A percentile compares a stretch with the other conserved stretches of the same genome.
Evolutionary conservation across 2,888 invertebrate species (phyloP).

Genomic region (Nyleta sp.): DNA sequence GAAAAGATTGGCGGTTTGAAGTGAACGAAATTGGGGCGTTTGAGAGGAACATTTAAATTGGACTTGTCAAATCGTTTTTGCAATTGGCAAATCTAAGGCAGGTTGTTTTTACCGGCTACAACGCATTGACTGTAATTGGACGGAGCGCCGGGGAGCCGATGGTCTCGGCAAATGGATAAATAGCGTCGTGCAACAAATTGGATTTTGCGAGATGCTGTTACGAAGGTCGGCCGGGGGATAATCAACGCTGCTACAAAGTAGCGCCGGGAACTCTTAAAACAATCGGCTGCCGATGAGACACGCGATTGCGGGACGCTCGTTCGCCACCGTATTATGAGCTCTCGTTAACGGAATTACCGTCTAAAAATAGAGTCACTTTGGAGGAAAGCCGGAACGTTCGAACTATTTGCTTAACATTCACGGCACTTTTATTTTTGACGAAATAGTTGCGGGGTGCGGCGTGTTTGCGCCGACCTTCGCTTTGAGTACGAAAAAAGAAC

Average conservation of each 20-base stretch:
- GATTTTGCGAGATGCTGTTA: constrained; percentile 45
- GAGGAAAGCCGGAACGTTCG: constrained; percentile 1
- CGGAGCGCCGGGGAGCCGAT: constrained; percentile 20
- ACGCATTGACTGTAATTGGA: constrained; percentile 38
- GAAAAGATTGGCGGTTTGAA: too few relatives aligned
- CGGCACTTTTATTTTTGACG: constrained; percentile 14
- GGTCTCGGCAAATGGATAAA: constrained; percentile 41
- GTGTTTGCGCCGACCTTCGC: constrained; percentile 14
- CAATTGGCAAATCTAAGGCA: constrained; percentile 30
- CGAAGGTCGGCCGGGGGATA: constrained; percentile 51
- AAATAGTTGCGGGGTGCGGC: constrained; percentile 1
- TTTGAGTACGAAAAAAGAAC: constrained; percentile 30
- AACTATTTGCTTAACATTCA: constrained; percentile 29
- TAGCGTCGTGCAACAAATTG: constrained; percentile 46
- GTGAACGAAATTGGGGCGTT: neutral
- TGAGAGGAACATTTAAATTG: constrained; percentile 10
- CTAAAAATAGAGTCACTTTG: constrained; percentile 28
- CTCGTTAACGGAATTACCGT: constrained; percentile 4
- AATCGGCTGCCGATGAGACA: constrained; percentile 32
- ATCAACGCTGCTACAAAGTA: constrained; percentile 40
- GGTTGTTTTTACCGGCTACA: constrained; percentile 18
- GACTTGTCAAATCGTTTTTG: constrained; percentile 13
- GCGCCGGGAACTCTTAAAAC: constrained; percentile 39
- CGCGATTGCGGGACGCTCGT: constrained; percentile 10
- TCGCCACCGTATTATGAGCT: constrained; percentile 16